Evolutionary conservation across 2,888 invertebrate genomes (phyloP), one percentile per base, ranked within the genome.

Genomic region (Loripinus fragilis): DNA sequence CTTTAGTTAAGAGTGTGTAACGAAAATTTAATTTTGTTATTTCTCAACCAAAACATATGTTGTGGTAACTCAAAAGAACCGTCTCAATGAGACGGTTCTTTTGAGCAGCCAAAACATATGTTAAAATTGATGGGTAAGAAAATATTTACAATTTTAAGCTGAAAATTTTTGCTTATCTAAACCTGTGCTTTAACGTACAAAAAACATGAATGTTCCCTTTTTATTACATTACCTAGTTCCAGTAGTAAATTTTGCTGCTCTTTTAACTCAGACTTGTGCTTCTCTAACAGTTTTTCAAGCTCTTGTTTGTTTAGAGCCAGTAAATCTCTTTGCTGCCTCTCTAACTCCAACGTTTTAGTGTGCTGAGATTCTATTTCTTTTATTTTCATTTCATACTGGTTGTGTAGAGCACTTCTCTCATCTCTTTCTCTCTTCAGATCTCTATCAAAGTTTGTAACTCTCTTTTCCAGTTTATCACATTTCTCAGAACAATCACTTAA

Each of bases 351-450:
- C 15, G 82, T 82, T 71, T 91, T 86, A 66, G 74, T 77, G 73
- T 86, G 85, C 71, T 88, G 81, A 28, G 71, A 66, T 67, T 91
- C 86, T 45, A 89, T 73, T n/a, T 90, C 89, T 41, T 81, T 83
- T 20, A 92, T 76, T 80, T 92, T 92, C 20, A 71, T 78, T 78
- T 92, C 90, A 86, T 87, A 89, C 78, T 91, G 89, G 76, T 83
- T 86, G 68, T 85, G 80, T 75, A 89, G 80, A 12, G 83, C 83
- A 25, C 69, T 70, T 45, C 87, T 82, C 2, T 89, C 90, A 73
- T 92, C 89, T 76, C 87, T 87, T 76, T 93, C 93, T 55, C 85
- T 82, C 35, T 87, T 87, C 82, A 92, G 72, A 55, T 89, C 90
- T 67, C 89, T 87, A 64, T 90, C 89, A 72, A 87, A 88, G 42